These are phyloP conservation scores for Alethe castanea DNA, from an alignment of 2,113 vertebrate species.

Conservation along the genomic window DNA sequence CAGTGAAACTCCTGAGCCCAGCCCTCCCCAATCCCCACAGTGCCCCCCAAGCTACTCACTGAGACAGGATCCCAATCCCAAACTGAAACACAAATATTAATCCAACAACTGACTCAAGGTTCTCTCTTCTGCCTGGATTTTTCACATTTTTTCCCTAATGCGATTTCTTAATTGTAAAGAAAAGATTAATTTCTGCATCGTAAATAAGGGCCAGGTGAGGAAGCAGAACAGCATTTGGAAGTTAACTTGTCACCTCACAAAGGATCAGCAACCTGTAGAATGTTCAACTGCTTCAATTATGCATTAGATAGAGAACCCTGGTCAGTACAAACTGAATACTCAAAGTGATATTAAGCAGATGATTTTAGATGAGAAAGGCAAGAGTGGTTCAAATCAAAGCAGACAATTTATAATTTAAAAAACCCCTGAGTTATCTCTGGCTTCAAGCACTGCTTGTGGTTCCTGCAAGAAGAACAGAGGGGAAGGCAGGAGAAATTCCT, in stretches of 20 bases:
- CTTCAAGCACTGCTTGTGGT: background rate
- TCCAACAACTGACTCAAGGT: background rate
- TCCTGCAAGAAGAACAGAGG: background rate
- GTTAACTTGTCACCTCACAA: background rate
- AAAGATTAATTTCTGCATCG: background rate
- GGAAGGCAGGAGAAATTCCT: background rate
- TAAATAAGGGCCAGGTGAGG: background rate
- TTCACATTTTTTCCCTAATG: background rate
- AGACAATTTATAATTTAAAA: background rate
- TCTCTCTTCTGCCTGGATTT: background rate
- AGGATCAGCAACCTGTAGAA: background rate
- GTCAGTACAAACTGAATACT: background rate
- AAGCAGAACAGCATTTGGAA: background rate
- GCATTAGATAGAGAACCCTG: background rate
- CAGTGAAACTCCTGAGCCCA: background rate
- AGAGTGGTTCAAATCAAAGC: background rate
- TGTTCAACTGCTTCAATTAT: background rate
- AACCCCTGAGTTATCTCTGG: background rate
- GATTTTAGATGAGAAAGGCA: background rate
- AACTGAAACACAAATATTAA: background rate
- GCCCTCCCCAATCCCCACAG: fast-evolving
- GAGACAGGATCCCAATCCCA: background rate
- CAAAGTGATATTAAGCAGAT: background rate
- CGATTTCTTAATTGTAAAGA: background rate
- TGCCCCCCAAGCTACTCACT: fast-evolving